Conservation (phyloP, 1,140 invertebrate species). For the Diabrotica virgifera region DNA sequence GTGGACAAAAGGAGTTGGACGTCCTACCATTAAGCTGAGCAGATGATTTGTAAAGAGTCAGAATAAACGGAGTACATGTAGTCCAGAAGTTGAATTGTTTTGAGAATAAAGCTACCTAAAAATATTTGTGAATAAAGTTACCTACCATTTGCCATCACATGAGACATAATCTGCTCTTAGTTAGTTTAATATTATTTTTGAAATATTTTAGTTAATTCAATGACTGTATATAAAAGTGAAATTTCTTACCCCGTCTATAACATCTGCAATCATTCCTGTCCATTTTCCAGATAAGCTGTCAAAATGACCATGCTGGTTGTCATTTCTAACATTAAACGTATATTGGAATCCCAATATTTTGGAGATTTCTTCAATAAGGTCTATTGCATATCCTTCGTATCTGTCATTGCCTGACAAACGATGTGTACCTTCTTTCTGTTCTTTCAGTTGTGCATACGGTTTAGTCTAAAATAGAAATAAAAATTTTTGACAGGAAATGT, state of each 20-base stretch:
- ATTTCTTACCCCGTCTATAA: constrained; percentile 67
- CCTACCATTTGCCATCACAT: no score
- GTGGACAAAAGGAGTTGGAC: no score
- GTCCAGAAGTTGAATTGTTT: no score
- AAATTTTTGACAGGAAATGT: constrained; percentile 81
- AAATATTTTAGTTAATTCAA: no score
- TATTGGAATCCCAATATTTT: constrained; percentile 72
- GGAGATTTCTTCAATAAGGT: constrained; percentile 70
- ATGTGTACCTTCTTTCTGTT: constrained; percentile 49
- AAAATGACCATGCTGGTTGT: constrained; percentile 72
- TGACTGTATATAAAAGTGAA: no score
- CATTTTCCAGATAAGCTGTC: constrained; percentile 64
- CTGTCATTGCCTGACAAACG: constrained; percentile 65
- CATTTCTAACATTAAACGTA: constrained; percentile 69
- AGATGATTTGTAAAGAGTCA: no score
- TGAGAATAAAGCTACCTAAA: no score
- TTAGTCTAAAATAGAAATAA: constrained; percentile 59
- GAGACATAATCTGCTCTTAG: no score
- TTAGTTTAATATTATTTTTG: no score
- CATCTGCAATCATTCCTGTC: constrained; percentile 81
- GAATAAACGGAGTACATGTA: no score
- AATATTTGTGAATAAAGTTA: no score
- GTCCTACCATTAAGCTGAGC: no score
- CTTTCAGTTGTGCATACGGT: constrained; percentile 72
- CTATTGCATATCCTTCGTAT: constrained; percentile 83